phyloP scores from a whole-genome alignment of 2,888 invertebrate species.

The Ennomos quercinarius region DNA sequence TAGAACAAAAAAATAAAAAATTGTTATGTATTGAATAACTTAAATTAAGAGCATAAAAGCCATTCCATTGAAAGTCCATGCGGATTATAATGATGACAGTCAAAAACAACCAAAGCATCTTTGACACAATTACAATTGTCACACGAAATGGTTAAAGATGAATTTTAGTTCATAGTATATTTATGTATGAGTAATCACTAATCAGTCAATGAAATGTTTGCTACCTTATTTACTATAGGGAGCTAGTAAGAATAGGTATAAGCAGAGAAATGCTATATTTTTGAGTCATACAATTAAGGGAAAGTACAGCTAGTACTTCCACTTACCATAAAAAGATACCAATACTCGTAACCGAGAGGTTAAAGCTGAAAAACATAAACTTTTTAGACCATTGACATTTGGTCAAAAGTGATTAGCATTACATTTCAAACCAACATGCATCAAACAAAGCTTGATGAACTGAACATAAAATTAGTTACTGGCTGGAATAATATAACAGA shows the following conservation, averaged over 20 bases:
- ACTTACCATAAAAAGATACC: conserved; percentile 82
- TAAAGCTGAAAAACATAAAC: conserved; percentile 83
- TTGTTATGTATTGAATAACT: not conserved
- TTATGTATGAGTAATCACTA: not conserved
- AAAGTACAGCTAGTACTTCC: conserved; percentile 79
- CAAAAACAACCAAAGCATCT: conserved; percentile 48
- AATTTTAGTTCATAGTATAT: no score
- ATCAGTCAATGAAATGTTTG: conserved; percentile 1
- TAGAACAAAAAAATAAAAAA: not conserved
- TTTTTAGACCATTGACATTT: conserved; percentile 67
- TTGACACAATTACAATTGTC: not conserved
- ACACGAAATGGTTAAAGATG: not conserved
- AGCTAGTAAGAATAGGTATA: no score
- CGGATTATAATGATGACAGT: conserved; percentile 40
- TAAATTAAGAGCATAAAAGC: conserved; percentile 42
- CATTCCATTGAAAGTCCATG: conserved; percentile 51
- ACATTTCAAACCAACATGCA: conserved; percentile 53
- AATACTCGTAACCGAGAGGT: conserved; percentile 81
- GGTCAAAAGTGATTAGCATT: conserved; percentile 47
- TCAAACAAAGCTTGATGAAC: conserved; percentile 29
- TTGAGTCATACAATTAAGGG: conserved; percentile 63
- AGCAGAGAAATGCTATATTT: conserved; percentile 39
- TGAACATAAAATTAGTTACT: conserved; percentile 23
- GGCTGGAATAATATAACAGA: not conserved
- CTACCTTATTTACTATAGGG: no score